Evolutionary conservation across 2,113 vertebrate species (phyloP), one percentile per base, ranked within the genome.

Genomic region (Oreochromis niloticus): DNA sequence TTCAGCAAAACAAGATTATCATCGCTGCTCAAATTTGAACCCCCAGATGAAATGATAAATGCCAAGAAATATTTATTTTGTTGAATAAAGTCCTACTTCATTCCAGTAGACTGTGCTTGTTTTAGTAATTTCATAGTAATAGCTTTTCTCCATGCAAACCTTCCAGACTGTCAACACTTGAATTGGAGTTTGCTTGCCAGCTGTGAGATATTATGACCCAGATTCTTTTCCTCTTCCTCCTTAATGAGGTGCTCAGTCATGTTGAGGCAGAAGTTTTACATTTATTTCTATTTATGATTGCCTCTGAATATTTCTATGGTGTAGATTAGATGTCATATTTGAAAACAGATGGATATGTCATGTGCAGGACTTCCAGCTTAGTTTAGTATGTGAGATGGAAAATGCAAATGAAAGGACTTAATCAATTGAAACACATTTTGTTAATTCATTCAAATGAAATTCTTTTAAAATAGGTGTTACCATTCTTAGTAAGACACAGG

Each of bases 161-260:
- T 52, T 85, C 82, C 80, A 90, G 63, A 81, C 80, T 89, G 88
- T 85, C 87, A 68, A 88, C 89, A 86, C 56, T 61, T 87, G 87
- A 91, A 86, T 57, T 56, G 36, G 59, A 80, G 83, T 66, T 30
- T 4, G 81, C 73, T 84, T 79, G 61, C 85, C 92, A 92, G 85
- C 73, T 94, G 93, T 86, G 85, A 91, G 81, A 87, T 91, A 91
- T 92, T 91, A 87, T 88, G 93, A 93, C 91, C 92, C 88, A 93
- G 90, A 95, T 94, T 93, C 86, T 83, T 56, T 85, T 88, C 88
- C 84, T 87, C 84, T 75, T 86, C 82, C 81, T 87, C 86, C 61
- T 66, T 95, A 93, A 95, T 88, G 92, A 94, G 89, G 50, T 80
- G 75, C 92, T 91, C 88, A 22, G 86, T 91, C 92, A 80, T 80